Percentiles rank a stretch among this genome's conserved stretches.
Conservation (phyloP, 2,888 invertebrate species). For the Erynnis tages region DNA sequence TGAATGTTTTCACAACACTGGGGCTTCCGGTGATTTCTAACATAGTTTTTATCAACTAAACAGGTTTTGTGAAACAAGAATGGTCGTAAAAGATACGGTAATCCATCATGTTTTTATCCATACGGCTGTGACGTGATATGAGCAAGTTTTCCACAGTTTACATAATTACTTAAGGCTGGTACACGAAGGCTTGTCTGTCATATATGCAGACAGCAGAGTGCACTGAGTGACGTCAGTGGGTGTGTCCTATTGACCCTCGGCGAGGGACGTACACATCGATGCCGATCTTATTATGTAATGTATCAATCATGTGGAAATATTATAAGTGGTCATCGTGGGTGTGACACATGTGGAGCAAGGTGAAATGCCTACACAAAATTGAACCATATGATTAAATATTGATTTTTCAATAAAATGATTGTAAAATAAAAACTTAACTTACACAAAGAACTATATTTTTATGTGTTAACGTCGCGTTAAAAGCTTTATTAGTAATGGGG, state of each 20-base stretch:
- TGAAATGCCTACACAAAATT: no score
- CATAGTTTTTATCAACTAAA: not conserved
- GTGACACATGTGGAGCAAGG: not conserved
- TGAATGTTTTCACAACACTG: not conserved
- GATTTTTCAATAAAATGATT: not conserved
- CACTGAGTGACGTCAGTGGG: conserved; percentile 42
- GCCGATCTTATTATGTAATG: conserved; percentile 32
- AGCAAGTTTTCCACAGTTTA: conserved; percentile 5
- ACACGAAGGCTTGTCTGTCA: conserved; percentile 29
- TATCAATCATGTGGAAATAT: conserved; percentile 37
- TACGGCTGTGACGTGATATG: not conserved
- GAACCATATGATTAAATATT: no score
- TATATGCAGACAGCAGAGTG: conserved; percentile 21
- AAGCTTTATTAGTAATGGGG: not conserved
- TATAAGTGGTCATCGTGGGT: conserved; percentile 16
- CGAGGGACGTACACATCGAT: conserved; percentile 30
- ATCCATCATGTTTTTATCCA: not conserved
- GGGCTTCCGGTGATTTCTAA: not conserved
- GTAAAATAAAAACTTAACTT: not conserved
- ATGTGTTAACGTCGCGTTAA: not conserved
- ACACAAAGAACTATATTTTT: no score
- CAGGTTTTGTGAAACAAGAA: not conserved
- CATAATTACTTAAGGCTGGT: conserved; percentile 7
- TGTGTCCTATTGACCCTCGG: conserved; percentile 39
- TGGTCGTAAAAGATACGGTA: not conserved